Conservation (phyloP, 2,113 vertebrate species). For the Hirundichthys speculiger region DNA sequence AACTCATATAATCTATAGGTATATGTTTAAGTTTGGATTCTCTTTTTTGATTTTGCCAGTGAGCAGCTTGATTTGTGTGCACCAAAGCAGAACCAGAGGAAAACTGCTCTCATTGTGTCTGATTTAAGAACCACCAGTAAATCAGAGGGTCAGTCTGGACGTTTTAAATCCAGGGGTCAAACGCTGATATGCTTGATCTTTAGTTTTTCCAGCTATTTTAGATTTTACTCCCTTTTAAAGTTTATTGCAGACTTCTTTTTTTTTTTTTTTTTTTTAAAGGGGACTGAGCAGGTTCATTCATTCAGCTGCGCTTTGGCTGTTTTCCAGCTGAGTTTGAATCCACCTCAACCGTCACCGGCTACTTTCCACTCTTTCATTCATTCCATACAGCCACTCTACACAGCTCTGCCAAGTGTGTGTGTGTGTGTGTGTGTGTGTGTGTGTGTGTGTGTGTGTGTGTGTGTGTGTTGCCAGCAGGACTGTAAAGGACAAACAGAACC, state of each 20-base stretch:
- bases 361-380: constrained; percentile 58
- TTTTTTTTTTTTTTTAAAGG: constrained; percentile 13
- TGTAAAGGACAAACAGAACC: constrained; percentile 53
- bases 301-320: constrained; percentile 7
- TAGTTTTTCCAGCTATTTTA: neutral
- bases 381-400: constrained; percentile 29
- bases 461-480: constrained; percentile 19
- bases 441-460: constrained; percentile 1
- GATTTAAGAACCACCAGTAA: neutral
- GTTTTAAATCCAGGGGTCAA: neutral
- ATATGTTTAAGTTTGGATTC: no score
- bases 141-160: neutral
- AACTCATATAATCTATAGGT: no score
- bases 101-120: neutral
- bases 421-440: constrained; percentile 13
- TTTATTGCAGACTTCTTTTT: constrained; percentile 1
- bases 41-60: no score
- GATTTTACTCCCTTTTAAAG: neutral
- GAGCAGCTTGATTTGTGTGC: no score
- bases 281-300: constrained; percentile 17
- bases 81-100: no score
- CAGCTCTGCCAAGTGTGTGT: constrained; percentile 17
- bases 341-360: constrained; percentile 48
- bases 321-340: constrained; percentile 48
- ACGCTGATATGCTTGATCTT: neutral